phyloP scores from a whole-genome alignment of 2,113 vertebrate species.

The Nettapus auritus region DNA sequence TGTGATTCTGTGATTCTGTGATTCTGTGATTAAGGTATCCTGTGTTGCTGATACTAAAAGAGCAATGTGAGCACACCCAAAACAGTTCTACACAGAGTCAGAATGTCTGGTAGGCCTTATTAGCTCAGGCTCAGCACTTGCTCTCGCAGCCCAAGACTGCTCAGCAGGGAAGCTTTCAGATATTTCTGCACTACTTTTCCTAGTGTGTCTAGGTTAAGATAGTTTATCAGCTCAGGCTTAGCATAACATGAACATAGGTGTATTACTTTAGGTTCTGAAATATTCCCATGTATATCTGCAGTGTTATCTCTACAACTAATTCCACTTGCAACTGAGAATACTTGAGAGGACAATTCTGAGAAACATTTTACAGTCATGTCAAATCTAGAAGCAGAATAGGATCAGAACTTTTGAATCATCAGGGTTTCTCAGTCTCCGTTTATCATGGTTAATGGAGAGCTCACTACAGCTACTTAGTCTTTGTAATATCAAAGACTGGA shows the following conservation, averaged over 20 bases:
- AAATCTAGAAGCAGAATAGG: background rate
- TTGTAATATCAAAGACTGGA: background rate
- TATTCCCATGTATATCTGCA: background rate
- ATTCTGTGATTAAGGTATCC: background rate
- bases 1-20: too few species aligned
- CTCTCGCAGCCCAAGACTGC: background rate
- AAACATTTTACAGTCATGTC: background rate
- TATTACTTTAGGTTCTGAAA: background rate
- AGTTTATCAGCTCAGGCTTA: background rate
- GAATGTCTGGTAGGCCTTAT: background rate
- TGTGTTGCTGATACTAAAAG: background rate
- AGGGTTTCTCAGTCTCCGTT: background rate
- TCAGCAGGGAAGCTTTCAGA: background rate
- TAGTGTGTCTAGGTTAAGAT: background rate
- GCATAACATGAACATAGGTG: background rate
- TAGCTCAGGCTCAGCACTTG: background rate
- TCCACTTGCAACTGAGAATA: background rate
- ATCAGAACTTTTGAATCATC: background rate
- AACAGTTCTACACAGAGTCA: background rate
- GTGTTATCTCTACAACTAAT: background rate
- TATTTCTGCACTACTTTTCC: background rate
- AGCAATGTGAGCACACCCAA: background rate
- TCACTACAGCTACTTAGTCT: background rate
- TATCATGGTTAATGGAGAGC: background rate
- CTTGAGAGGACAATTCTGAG: background rate